Base-by-base conservation (phyloP, 2,888 invertebrate species). In the Chorisops tibialis region DNA sequence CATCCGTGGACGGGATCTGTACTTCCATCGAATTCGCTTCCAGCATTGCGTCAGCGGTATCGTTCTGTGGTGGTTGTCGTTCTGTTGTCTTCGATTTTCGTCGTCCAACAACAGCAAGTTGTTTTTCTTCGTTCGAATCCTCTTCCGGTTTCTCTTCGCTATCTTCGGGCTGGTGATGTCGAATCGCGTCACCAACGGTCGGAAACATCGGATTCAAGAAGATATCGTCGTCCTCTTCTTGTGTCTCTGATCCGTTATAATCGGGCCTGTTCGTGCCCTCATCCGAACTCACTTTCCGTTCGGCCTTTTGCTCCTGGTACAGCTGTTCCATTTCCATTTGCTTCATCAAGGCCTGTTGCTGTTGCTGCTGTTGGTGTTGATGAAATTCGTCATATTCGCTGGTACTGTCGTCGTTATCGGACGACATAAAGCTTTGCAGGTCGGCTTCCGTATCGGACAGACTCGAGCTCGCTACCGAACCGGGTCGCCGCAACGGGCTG, bases 371-470 rank as follows among this genome's bases (percentile, higher is more conserved):
- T 12, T 38, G 47, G n/a, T 19, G 24, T 45, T 52, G 51, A 5
- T 77, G 67, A 75, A 80, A 80, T 70, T 81, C 74, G 71, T 68
- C 65, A 37, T 67, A 62, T 47, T 69, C 74, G 39, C 70, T 74
- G 2, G 67, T 62, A 50, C 64, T 63, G 47, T 74, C 74, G 47
- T 74, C 74, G 60, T 75, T 74, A 59, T 75, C 74, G 9, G 74
- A 74, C 51, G 73, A 73, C 72, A 74, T 68, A 73, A 72, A 71
- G 61, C 67, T 69, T 1, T 70, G 81, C 37, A 88, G 82, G 65
- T 90, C 89, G 71, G 87, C 72, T 63, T 91, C 91, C 61, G 85
- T 83, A 35, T 88, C 87, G 35, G 89, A 87, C 67, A 88, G 86
- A 66, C 83, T 80, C 16, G 87, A 85, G 72, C 87, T 86, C 21